Evolutionary conservation across 2,888 invertebrate genomes (phyloP), one percentile per base, ranked within the genome.

Genomic region (Serripes groenlandicus): DNA sequence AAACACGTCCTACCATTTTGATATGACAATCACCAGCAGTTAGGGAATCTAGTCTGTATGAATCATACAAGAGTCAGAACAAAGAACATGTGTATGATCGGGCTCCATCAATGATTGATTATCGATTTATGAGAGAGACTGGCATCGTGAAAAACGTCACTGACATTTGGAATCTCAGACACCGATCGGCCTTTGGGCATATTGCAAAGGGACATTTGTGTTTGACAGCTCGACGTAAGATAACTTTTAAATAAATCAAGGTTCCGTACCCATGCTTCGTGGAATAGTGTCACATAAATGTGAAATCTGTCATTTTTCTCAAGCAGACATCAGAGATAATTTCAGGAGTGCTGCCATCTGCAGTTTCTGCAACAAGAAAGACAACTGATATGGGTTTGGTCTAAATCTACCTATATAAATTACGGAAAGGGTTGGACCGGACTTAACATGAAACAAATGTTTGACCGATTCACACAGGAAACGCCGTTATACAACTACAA

Each of bases 341-440:
- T 83, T 74, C 62, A 26, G 68, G 68, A 75, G 82, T 80, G 80
- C 85, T 85, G 85, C 85, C 85, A 82, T 82, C 85, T 85, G 76
- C 85, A 74, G 82, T 77, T 70, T 82, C 82, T 70, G 85, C 75
- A 83, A 54, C 83, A 73, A 80, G 66, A 75, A 70, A 64, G 71
- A 70, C 64, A 83, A 83, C 23, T 3, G 21, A 58, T 60, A 49
- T 60, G 21, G 73, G 62, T 62, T 1, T 54, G 54, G 54, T 5
- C 32, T 52, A 70, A 70, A 70, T 0, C 34, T 28, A 9, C n/a
- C n/a, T n/a, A n/a, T n/a, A n/a, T n/a, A n/a, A n/a, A n/a, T n/a
- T n/a, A n/a, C n/a, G n/a, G n/a, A n/a, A n/a, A n/a, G n/a, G n/a
- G n/a, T n/a, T n/a, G n/a, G n/a, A n/a, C n/a, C n/a, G n/a, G n/a